Conservation (phyloP, 2,888 invertebrate species). For the Stenodema calcarata region DNA sequence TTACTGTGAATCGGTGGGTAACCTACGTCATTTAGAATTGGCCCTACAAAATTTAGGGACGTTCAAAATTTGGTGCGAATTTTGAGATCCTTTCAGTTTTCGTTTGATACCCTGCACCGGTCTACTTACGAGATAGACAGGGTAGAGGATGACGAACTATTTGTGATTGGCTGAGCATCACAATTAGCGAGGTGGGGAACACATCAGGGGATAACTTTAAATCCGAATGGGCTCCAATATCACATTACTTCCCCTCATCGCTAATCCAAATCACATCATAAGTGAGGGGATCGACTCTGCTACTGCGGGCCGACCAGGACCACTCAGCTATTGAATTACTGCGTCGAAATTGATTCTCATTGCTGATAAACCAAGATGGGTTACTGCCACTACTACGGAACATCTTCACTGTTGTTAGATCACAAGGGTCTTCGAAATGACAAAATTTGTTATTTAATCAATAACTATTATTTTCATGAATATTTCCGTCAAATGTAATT, state of each 20-base stretch:
- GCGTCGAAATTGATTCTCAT: neutral
- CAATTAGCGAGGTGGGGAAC: neutral
- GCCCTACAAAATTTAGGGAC: no score
- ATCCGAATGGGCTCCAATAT: neutral
- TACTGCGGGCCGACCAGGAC: neutral
- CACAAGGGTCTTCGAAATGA: no score
- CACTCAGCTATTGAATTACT: neutral
- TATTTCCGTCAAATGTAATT: no score
- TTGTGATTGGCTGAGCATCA: neutral
- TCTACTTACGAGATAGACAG: neutral
- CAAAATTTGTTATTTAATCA: no score
- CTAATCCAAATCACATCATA: neutral
- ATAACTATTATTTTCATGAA: no score
- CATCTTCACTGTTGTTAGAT: no score
- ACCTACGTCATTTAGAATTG: no score
- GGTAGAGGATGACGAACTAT: neutral
- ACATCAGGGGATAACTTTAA: neutral
- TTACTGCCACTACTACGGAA: neutral
- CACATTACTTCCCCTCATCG: neutral
- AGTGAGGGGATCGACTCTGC: neutral
- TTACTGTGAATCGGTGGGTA: no score
- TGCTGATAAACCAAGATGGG: neutral
- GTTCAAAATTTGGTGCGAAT: no score
- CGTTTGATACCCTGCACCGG: no score
- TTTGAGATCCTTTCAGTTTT: no score